Evolutionary conservation across 2,888 invertebrate species (phyloP), one percentile per base, ranked within the genome.

Genomic region (Melinopterus prodromus): DNA sequence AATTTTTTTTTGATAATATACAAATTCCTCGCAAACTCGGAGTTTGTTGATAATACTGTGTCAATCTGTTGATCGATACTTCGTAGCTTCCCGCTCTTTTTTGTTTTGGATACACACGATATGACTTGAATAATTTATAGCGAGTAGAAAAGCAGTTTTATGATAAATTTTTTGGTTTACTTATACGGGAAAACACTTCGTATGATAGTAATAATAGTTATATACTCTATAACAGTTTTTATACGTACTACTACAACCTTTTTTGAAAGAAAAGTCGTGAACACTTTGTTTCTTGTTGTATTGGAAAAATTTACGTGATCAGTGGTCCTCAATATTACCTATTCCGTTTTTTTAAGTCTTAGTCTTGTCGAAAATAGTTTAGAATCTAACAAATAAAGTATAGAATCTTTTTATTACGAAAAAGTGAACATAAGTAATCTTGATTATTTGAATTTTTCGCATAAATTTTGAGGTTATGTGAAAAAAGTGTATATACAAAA

Each of bases 151-250:
- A 53, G 53, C 53, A 12, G 53, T 53, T 9, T 53, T 53, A 53
- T 53, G 53, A 53, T 53, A 53, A 7, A 53, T 26, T 26, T 26
- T 26, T 26, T 53, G 53, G 1, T 53, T 53, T 53, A 1, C 12
- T 53, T 53, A 53, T 53, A 53, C 53, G 53, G 53, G 53, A 53
- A 53, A 3, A 4, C 53, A 53, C 53, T 6, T 9, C 53, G 53
- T 12, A 53, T 53, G 7, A 9, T 53, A 4, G 5, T 53, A 53
- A 53, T 53, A 53, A 53, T 53, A 53, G 5, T 53, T 53, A 53
- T 53, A 53, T 53, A 53, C 53, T 53, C 53, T 53, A 53, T 53
- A 53, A 53, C 53, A 53, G 53, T 53, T 53, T 53, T 53, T 53
- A 53, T 1, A 53, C 53, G 5, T 53, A 53, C 53, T 12, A 53